These are phyloP conservation scores for Anser brachyrhynchus DNA, from an alignment of 2,113 vertebrate genomes.

Conservation along the genomic window DNA sequence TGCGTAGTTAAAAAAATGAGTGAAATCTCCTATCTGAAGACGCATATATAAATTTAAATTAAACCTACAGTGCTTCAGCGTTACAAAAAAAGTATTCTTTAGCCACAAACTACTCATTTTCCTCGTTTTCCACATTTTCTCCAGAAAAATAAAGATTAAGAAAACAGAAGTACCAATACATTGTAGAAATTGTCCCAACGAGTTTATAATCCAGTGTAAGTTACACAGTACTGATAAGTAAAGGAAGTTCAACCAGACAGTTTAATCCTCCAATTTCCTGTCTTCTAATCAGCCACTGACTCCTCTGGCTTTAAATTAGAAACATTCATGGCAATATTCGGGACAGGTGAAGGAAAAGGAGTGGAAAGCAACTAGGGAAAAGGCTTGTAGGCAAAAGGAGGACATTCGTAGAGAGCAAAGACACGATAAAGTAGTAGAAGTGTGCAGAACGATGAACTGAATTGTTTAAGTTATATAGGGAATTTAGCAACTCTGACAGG, in stretches of 20 bases:
- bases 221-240: conserved; percentile 84
- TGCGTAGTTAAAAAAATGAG: not conserved
- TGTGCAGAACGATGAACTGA: not conserved
- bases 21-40: not conserved
- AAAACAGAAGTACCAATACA: conserved; percentile 64
- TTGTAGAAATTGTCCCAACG: conserved; percentile 70
- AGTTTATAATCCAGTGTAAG: conserved; percentile 78
- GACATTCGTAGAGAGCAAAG: conserved; percentile 41
- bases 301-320: conserved; percentile 92
- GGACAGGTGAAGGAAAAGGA: conserved; percentile 82
- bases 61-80: not conserved
- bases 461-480: not conserved
- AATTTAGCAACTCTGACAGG: not conserved
- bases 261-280: conserved; percentile 99
- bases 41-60: not conserved
- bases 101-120: conserved; percentile 1
- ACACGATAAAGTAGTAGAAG: conserved; percentile 14
- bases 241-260: conserved; percentile 99
- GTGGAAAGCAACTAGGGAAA: conserved; percentile 68
- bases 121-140: not conserved
- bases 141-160: conserved; percentile 49
- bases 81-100: not conserved
- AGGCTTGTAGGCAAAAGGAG: conserved; percentile 58
- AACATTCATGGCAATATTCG: conserved; percentile 86
- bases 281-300: conserved; percentile 95